These are phyloP conservation scores for Holothuria scabra DNA, from an alignment of 53 echinoderm and acorn worm genomes.

Conservation along the genomic window DNA sequence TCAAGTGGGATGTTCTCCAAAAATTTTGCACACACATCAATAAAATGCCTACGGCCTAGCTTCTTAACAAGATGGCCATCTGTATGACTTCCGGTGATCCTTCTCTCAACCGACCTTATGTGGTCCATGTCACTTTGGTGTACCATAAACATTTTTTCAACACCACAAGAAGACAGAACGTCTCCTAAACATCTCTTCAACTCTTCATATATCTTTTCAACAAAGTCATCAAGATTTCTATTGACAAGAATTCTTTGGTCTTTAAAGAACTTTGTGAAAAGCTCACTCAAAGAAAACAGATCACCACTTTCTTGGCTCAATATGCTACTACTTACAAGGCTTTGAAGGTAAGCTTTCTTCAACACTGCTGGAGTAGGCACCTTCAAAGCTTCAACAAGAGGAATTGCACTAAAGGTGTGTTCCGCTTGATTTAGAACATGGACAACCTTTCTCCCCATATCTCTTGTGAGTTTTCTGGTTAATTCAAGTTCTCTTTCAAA, in stretches of 20 bases:
- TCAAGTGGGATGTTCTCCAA: constrained; percentile 22
- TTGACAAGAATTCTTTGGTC: constrained; percentile 12
- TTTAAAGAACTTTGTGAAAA: neutral
- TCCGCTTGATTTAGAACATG: neutral
- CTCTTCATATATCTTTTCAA: neutral
- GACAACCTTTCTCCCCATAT: constrained; percentile 4
- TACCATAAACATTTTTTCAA: constrained; percentile 8
- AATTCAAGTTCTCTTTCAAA: neutral
- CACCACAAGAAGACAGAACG: neutral
- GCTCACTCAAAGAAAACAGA: constrained; percentile 14
- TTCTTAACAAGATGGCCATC: neutral
- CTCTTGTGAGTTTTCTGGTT: neutral
- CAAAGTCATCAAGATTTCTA: neutral
- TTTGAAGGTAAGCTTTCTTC: neutral
- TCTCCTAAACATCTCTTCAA: neutral
- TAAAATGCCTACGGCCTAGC: neutral
- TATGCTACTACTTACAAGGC: neutral
- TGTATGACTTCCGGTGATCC: neutral
- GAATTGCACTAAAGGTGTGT: neutral
- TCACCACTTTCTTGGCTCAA: constrained; percentile 11
- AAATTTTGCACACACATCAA: constrained; percentile 7
- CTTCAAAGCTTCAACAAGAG: neutral
- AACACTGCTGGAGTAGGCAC: neutral
- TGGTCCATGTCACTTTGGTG: neutral
- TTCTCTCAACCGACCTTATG: neutral